Conservation (phyloP, 2,113 vertebrate genomes). For the Oncorhynchus masou region DNA sequence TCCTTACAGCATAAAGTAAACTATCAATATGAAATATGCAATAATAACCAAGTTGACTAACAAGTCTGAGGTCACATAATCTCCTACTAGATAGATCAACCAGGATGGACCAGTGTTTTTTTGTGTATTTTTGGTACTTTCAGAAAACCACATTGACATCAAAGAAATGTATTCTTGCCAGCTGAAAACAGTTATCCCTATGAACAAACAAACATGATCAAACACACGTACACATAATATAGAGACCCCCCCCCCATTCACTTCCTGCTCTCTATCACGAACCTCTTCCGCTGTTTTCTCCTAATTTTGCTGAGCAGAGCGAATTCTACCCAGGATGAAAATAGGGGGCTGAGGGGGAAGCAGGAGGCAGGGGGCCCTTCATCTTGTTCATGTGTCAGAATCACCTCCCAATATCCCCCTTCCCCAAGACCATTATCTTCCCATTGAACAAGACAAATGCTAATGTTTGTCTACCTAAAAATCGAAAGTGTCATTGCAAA, state of each 20-base stretch:
- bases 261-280: not conserved
- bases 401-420: slow-evolving; percentile 23
- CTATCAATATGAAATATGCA: too few relatives aligned
- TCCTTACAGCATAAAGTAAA: too few relatives aligned
- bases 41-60: too few relatives aligned
- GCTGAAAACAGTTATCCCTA: too few relatives aligned
- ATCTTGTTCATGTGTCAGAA: slow-evolving; percentile 42
- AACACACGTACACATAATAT: slow-evolving; percentile 2
- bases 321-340: slow-evolving; percentile 20
- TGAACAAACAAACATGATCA: not conserved
- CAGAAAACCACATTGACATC: too few relatives aligned
- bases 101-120: too few relatives aligned
- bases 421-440: slow-evolving; percentile 35
- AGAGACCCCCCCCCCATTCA: not conserved
- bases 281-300: slow-evolving; percentile 17
- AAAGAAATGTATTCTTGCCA: too few relatives aligned
- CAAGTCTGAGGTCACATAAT: too few relatives aligned
- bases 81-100: too few relatives aligned
- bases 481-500: slow-evolving; percentile 35
- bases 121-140: too few relatives aligned
- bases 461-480: slow-evolving; percentile 34
- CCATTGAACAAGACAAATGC: slow-evolving; percentile 50
- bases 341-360: slow-evolving; percentile 22
- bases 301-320: slow-evolving; percentile 36
- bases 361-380: slow-evolving; percentile 22